Evolutionary conservation across 1,140 invertebrate species (phyloP).

Genomic region (Ptiloglossa arizonensis): DNA sequence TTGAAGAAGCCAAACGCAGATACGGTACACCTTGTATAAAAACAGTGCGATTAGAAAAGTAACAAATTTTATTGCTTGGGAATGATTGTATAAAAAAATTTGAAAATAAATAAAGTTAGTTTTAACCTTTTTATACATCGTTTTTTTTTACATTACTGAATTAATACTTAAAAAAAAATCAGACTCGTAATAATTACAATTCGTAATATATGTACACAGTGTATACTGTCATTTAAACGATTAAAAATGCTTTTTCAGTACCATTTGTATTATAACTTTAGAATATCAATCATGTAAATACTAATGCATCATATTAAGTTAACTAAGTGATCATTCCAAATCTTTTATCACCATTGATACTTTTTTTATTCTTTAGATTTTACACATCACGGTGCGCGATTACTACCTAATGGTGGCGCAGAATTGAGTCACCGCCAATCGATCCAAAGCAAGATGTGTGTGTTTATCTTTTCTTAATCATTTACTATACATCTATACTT

Average conservation of each 20-base stretch:
- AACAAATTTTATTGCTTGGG: constrained; percentile 29
- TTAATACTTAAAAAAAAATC: neutral
- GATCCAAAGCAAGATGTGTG: neutral
- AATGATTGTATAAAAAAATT: constrained; percentile 23
- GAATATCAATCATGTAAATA: too few species aligned
- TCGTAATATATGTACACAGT: too few species aligned
- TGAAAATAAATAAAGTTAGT: constrained; percentile 26
- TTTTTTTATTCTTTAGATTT: neutral
- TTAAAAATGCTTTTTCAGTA: too few species aligned
- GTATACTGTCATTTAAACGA: too few species aligned
- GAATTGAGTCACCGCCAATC: neutral
- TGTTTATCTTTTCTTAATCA: neutral
- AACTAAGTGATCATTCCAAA: neutral
- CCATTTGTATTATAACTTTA: too few species aligned
- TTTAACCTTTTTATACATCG: neutral
- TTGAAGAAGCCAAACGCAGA: constrained; percentile 89
- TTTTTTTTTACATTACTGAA: neutral
- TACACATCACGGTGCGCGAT: neutral
- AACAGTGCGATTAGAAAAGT: constrained; percentile 77
- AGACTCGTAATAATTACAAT: too few species aligned
- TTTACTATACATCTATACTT: neutral
- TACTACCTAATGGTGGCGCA: neutral
- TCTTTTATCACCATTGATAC: neutral
- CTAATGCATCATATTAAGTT: too few species aligned
- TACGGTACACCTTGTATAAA: constrained; percentile 89